A percentile compares a stretch with the other conserved stretches of the same genome.
Conservation (phyloP, 2,113 vertebrate genomes). For the Pachycephala philippinensis region DNA sequence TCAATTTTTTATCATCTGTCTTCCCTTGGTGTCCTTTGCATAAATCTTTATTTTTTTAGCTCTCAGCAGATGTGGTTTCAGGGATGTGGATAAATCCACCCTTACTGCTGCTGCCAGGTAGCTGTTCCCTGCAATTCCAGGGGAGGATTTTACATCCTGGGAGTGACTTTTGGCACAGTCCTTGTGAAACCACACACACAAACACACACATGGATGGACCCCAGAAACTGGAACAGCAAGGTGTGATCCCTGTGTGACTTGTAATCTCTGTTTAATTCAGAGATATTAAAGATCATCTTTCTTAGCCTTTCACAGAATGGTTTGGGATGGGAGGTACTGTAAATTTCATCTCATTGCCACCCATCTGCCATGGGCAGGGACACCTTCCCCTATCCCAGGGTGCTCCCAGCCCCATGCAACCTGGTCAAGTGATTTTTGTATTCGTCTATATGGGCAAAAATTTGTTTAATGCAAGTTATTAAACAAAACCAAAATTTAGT, state of each 20-base stretch:
- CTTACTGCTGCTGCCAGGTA: background rate
- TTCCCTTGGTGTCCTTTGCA: background rate
- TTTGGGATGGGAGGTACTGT: background rate
- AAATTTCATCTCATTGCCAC: background rate
- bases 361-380: background rate
- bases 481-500: background rate
- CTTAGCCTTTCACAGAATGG: background rate
- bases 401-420: background rate
- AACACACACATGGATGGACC: rapidly evolving
- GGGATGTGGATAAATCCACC: background rate
- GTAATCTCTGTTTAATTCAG: background rate
- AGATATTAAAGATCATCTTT: background rate
- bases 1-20: background rate
- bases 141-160: background rate
- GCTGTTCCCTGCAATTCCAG: background rate
- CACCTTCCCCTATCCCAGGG: background rate
- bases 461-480: background rate
- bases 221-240: background rate
- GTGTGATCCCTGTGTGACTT: background rate
- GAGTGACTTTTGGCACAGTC: background rate
- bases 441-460: background rate
- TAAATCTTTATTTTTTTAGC: background rate
- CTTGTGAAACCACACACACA: background rate
- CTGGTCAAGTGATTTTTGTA: background rate
- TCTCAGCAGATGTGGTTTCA: background rate